Evolutionary conservation across 2,888 invertebrate genomes (phyloP).

Genomic region (Phorcus lineatus): DNA sequence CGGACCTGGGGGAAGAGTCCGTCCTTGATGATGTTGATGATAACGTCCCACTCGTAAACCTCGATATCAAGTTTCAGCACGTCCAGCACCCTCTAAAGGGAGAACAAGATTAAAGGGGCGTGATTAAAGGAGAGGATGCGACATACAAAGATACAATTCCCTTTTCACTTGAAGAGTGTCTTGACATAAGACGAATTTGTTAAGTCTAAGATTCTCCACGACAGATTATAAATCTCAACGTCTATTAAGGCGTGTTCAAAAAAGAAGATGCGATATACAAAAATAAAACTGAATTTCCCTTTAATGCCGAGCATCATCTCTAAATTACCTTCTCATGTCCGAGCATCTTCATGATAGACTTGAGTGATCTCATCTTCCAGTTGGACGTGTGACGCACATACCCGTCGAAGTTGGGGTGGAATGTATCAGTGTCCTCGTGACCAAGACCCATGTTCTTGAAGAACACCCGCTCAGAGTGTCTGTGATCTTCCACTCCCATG

Average conservation of each 20-base stretch:
- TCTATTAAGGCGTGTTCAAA: too few relatives aligned
- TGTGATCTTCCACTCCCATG: constrained; percentile 32
- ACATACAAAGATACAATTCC: too few relatives aligned
- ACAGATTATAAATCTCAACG: too few relatives aligned
- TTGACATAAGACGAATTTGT: too few relatives aligned
- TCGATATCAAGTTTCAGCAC: constrained; percentile 43
- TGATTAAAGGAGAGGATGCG: too few relatives aligned
- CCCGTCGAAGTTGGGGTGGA: constrained; percentile 30
- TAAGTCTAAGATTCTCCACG: too few relatives aligned
- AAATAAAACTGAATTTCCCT: too few relatives aligned
- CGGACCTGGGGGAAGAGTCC: constrained; percentile 18
- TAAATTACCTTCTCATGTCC: constrained; percentile 37
- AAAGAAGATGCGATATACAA: too few relatives aligned
- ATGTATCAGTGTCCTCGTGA: constrained; percentile 30
- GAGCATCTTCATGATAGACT: constrained; percentile 36
- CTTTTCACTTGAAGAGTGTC: too few relatives aligned
- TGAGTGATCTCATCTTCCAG: constrained; percentile 36
- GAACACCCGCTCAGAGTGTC: constrained; percentile 25
- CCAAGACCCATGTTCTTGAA: constrained; percentile 36
- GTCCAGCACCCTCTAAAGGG: constrained; percentile 33
- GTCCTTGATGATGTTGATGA: constrained; percentile 22
- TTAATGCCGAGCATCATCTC: too few relatives aligned
- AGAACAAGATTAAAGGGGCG: neutral
- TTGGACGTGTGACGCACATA: constrained; percentile 21
- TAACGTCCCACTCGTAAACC: constrained; percentile 39